A percentile compares a stretch with the other conserved stretches of the same genome.
Conservation (phyloP, 2,797 vertebrate genomes). For the Gymnoscopelus microlampas region DNA sequence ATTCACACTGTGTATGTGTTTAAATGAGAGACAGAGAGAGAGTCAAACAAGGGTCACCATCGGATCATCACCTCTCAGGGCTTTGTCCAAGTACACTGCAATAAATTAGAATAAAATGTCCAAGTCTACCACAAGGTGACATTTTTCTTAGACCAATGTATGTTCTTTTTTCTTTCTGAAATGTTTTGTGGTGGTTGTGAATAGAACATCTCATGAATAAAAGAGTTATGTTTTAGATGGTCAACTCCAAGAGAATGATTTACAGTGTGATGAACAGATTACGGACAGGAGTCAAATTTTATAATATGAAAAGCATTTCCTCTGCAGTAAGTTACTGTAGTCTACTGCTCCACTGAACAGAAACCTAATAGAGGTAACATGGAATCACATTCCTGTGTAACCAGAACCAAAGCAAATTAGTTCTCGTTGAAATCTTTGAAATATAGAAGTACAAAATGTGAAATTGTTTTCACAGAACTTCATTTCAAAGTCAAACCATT, state of each 20-base stretch:
- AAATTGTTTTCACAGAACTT: slow-evolving; percentile 9
- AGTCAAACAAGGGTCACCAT: slow-evolving; percentile 3
- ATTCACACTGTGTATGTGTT: neutral
- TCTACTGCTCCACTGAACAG: neutral
- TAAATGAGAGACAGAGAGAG: neutral
- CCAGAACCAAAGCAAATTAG: slow-evolving; percentile 14
- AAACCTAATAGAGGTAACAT: slow-evolving; percentile 4
- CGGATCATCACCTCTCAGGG: neutral
- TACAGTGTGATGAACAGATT: neutral
- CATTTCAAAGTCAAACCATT: slow-evolving; percentile 20
- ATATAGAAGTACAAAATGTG: neutral
- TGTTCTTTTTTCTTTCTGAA: too few relatives aligned
- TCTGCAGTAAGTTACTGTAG: neutral
- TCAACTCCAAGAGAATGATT: neutral
- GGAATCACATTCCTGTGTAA: neutral
- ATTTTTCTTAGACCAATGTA: too few relatives aligned
- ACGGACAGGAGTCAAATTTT: neutral
- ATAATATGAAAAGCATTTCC: neutral
- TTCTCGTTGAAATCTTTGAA: neutral
- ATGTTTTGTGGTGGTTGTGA: too few relatives aligned
- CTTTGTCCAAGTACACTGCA: neutral
- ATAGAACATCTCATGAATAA: too few relatives aligned
- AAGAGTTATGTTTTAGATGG: neutral
- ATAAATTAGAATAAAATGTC: too few relatives aligned
- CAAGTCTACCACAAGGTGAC: too few relatives aligned